Evolutionary conservation across 2,113 vertebrate genomes (phyloP).

Genomic region (Manacus vitellinus): DNA sequence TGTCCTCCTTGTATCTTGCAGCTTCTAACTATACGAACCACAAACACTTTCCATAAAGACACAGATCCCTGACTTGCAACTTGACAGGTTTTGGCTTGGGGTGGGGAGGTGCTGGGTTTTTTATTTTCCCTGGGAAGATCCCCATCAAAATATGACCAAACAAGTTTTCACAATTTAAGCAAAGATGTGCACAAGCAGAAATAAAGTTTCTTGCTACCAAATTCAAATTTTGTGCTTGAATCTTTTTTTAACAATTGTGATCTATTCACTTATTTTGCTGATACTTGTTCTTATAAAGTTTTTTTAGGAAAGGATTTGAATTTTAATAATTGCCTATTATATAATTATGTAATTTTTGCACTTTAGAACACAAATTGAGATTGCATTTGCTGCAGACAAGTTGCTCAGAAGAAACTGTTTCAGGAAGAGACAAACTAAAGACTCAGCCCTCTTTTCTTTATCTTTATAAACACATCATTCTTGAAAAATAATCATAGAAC

Average conservation of each 20-base stretch:
- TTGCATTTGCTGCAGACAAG: background rate
- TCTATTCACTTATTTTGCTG: background rate
- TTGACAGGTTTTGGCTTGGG: background rate
- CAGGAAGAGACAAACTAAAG: background rate
- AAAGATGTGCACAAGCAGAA: background rate
- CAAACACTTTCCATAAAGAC: background rate
- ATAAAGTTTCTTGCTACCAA: background rate
- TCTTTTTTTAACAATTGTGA: background rate
- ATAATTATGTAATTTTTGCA: background rate
- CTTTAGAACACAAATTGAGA: background rate
- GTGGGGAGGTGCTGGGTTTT: accelerated
- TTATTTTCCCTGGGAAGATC: background rate
- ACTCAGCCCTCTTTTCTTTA: accelerated
- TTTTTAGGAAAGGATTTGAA: background rate
- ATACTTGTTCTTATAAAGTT: background rate
- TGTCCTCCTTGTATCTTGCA: background rate
- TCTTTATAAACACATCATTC: background rate
- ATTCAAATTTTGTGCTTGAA: background rate
- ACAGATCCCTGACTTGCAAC: background rate
- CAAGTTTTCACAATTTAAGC: background rate
- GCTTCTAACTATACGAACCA: background rate
- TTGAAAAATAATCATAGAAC: background rate
- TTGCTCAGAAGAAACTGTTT: background rate
- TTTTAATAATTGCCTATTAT: background rate
- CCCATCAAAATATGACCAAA: background rate